A percentile compares a stretch with the other conserved stretches of the same genome.
Evolutionary conservation across 2,113 vertebrate species (phyloP).

Genomic region (Anseranas semipalmata): DNA sequence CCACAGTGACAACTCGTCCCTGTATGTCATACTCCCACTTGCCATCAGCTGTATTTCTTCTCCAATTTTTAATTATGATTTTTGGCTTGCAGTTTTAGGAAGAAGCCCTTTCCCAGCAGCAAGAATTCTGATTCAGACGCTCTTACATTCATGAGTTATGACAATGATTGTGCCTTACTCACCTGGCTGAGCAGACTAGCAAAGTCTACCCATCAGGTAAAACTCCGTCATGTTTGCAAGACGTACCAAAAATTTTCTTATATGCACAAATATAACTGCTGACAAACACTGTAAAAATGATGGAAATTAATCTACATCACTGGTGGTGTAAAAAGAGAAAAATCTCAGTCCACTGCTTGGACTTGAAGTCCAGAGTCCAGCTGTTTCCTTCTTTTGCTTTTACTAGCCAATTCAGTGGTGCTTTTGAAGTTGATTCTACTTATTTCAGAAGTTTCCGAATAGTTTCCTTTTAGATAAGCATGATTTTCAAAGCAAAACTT

Average conservation of each 20-base stretch:
- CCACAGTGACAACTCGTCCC: neutral
- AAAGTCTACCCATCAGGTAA: neutral
- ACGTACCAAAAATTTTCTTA: neutral
- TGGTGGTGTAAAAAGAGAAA: neutral
- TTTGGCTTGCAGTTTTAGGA: neutral
- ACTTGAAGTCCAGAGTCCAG: neutral
- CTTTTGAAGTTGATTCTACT: neutral
- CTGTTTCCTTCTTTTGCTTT: neutral
- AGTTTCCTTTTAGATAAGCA: neutral
- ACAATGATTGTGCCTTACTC: neutral
- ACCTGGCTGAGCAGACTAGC: neutral
- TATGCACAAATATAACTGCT: neutral
- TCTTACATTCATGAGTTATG: neutral
- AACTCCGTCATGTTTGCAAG: neutral
- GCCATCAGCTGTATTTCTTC: neutral
- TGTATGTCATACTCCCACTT: neutral
- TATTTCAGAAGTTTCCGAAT: neutral
- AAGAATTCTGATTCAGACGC: neutral
- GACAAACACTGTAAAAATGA: neutral
- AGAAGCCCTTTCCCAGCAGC: neutral
- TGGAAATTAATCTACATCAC: neutral
- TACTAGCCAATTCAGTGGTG: accelerated
- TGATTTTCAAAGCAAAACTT: neutral
- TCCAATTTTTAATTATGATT: neutral
- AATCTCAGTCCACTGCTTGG: neutral